Conservation (phyloP, 2,113 vertebrate species). For the Taurulus bubalis region DNA sequence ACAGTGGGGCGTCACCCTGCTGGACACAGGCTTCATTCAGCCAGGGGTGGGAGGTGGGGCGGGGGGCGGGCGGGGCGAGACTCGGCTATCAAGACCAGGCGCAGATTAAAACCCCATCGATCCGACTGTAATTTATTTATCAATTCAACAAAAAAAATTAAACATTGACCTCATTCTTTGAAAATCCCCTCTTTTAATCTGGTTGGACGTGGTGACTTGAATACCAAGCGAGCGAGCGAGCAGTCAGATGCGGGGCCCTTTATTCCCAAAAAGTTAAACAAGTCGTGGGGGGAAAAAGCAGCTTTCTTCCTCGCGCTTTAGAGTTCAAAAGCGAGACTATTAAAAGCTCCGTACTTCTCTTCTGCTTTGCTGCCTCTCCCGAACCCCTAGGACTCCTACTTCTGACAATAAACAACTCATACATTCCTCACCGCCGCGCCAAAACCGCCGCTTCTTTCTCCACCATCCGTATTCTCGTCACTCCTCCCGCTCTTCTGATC, state of each 20-base stretch:
- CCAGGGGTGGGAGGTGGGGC: conserved; percentile 13
- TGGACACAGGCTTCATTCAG: conserved; percentile 53
- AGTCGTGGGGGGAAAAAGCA: conserved; percentile 16
- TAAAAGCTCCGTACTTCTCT: conserved; percentile 48
- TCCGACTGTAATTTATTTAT: conserved; percentile 79
- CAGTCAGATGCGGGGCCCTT: conserved; percentile 9
- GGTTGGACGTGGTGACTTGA: conserved; percentile 41
- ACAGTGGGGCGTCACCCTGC: conserved; percentile 36
- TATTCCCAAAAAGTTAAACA: conserved; percentile 48
- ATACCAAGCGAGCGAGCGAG: conserved; percentile 57
- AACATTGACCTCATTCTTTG: conserved; percentile 73
- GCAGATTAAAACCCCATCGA: conserved; percentile 81
- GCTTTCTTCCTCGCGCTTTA: conserved; percentile 30
- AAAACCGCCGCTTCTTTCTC: conserved; percentile 32
- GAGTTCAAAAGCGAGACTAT: conserved; percentile 49
- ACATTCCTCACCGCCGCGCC: conserved; percentile 36
- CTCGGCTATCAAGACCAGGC: conserved; percentile 58
- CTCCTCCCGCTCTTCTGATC: conserved; percentile 61
- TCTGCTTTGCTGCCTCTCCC: conserved; percentile 49
- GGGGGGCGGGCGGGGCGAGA: conserved; percentile 26
- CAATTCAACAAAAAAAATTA: conserved; percentile 79
- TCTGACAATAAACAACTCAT: conserved; percentile 68
- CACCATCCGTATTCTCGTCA: conserved; percentile 50
- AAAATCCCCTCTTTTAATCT: conserved; percentile 67
- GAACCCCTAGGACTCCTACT: conserved; percentile 60